phyloP scores from a whole-genome alignment of 2,888 invertebrate genomes.

The Plagodis pulveraria region DNA sequence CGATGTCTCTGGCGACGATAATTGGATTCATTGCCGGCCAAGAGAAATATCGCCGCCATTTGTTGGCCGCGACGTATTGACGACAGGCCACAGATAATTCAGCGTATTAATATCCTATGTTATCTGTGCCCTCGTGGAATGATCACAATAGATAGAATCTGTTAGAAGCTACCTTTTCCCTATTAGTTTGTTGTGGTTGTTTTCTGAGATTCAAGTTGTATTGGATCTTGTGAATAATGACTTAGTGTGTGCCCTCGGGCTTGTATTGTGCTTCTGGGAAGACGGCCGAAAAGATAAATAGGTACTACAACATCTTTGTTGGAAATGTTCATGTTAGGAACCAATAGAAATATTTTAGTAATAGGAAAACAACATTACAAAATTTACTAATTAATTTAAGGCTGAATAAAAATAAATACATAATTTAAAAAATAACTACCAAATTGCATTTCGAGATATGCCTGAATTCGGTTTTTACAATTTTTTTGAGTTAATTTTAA shows the following conservation, averaged over 20 bases:
- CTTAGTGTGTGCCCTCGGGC: not conserved
- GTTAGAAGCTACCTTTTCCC: conserved; percentile 15
- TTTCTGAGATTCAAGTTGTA: conserved; percentile 9
- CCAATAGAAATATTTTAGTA: no score
- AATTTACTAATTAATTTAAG: no score
- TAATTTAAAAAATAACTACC: no score
- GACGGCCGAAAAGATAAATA: no score
- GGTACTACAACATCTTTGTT: no score
- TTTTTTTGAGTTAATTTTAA: no score
- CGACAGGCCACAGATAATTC: conserved; percentile 39
- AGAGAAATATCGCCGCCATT: conserved; percentile 70
- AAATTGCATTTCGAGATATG: no score
- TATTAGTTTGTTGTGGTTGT: conserved; percentile 1
- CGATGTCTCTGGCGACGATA: conserved; percentile 58
- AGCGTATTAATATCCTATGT: conserved; percentile 23
- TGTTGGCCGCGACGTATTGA: conserved; percentile 60
- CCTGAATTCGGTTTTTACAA: no score
- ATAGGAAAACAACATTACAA: no score
- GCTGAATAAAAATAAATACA: no score
- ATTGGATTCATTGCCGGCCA: conserved; percentile 77
- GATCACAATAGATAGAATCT: conserved; percentile 19
- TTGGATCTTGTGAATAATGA: conserved; percentile 17
- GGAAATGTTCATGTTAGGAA: no score
- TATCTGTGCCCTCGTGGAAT: conserved; percentile 17
- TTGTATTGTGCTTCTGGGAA: no score